phyloP scores from a whole-genome alignment of 2,797 vertebrate genomes.

The Hypotaenidia philippensis region DNA sequence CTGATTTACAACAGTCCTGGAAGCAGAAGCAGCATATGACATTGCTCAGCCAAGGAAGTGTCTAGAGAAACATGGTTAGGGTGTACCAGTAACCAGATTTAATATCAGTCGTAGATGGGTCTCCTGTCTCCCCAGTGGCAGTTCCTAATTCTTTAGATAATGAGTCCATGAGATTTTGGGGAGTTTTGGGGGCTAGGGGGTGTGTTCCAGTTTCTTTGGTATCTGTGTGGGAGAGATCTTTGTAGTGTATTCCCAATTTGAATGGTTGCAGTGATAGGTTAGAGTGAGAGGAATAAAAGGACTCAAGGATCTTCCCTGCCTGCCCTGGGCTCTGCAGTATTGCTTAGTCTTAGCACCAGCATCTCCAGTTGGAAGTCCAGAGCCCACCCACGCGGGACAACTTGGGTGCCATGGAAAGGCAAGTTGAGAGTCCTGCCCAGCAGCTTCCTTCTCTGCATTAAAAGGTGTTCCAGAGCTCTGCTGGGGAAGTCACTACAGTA shows the following conservation, averaged over 20 bases:
- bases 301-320: neutral
- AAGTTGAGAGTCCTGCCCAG: neutral
- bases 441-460: neutral
- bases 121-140: neutral
- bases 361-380: neutral
- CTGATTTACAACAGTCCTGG: neutral
- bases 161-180: rapidly evolving
- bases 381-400: neutral
- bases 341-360: neutral
- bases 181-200: neutral
- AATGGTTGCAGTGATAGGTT: no score
- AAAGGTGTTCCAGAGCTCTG: neutral
- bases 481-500: neutral
- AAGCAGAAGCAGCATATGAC: neutral
- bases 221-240: no score
- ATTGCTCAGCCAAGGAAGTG: neutral
- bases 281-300: no score
- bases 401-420: neutral
- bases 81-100: neutral
- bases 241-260: no score
- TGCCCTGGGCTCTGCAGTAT: neutral
- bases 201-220: neutral
- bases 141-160: neutral
- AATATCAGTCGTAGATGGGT: neutral
- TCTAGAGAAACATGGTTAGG: neutral